phyloP scores from a whole-genome alignment of 2,888 invertebrate genomes.

The Scotopteryx bipunctaria region DNA sequence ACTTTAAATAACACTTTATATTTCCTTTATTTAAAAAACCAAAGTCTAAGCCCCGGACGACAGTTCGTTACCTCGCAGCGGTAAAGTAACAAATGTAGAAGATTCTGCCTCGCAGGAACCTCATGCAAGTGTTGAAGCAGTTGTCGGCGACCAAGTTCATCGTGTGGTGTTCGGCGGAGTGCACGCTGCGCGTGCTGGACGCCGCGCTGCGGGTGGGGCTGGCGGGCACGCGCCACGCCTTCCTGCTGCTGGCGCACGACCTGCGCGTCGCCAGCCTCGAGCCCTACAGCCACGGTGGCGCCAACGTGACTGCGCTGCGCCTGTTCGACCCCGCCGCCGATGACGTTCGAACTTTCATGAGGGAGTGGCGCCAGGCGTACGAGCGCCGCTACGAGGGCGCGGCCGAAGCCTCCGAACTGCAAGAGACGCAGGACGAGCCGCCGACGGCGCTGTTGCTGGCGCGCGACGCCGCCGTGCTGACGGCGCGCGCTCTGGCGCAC shows the following conservation, averaged over 20 bases:
- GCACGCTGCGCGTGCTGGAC: constrained; percentile 63
- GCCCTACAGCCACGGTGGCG: constrained; percentile 69
- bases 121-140: constrained; percentile 68
- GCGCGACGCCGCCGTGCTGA: constrained; percentile 16
- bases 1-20: too few species aligned
- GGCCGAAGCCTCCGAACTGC: constrained; percentile 31
- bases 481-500: constrained; percentile 43
- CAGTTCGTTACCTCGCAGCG: too few species aligned
- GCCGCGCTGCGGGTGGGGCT: constrained; percentile 75
- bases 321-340: constrained; percentile 59
- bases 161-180: constrained; percentile 62
- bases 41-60: too few species aligned
- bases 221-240: constrained; percentile 62
- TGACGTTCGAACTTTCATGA: constrained; percentile 41
- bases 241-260: constrained; percentile 63
- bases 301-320: constrained; percentile 66
- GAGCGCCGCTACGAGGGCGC: constrained; percentile 12
- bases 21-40: too few species aligned
- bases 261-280: constrained; percentile 59
- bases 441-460: constrained; percentile 35
- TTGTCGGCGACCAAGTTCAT: constrained; percentile 56
- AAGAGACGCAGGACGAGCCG: constrained; percentile 27
- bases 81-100: too few species aligned
- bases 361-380: constrained; percentile 43
- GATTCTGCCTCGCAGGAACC: constrained; percentile 44